Conservation (phyloP, 2,888 invertebrate genomes). For the Lucinisca nassula region DNA sequence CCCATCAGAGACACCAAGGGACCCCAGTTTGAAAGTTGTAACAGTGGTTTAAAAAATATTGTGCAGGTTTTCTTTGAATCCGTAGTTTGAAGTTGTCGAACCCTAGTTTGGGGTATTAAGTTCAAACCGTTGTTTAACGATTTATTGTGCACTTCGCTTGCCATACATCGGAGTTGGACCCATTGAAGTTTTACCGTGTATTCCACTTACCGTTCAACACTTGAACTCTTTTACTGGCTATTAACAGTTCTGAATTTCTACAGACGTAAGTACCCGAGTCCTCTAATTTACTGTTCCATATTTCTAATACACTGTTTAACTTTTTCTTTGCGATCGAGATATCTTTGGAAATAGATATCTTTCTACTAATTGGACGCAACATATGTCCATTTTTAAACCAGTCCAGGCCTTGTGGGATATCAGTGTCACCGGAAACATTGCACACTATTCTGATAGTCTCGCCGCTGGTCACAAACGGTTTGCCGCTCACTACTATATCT, state of each 20-base stretch:
- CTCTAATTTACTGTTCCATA: constrained; percentile 47
- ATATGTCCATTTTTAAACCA: constrained; percentile 69
- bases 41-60: no score
- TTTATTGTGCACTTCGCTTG: no score
- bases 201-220: constrained; percentile 64
- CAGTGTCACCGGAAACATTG: constrained; percentile 57
- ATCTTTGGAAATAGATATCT: constrained; percentile 56
- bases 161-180: no score
- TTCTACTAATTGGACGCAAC: constrained; percentile 36
- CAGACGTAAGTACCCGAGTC: constrained; percentile 70
- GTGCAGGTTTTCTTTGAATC: no score
- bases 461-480: constrained; percentile 60
- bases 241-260: constrained; percentile 58
- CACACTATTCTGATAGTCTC: constrained; percentile 61
- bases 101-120: no score
- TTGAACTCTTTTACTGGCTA: constrained; percentile 63
- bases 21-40: no score
- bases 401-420: constrained; percentile 64
- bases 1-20: no score
- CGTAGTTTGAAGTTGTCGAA: no score
- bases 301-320: constrained; percentile 68
- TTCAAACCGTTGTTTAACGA: no score
- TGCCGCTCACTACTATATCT: constrained; percentile 59
- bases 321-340: constrained; percentile 53
- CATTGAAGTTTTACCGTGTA: no score